phyloP scores from a whole-genome alignment of 2,888 invertebrate species.

The Hemicrepidius hirtus region DNA sequence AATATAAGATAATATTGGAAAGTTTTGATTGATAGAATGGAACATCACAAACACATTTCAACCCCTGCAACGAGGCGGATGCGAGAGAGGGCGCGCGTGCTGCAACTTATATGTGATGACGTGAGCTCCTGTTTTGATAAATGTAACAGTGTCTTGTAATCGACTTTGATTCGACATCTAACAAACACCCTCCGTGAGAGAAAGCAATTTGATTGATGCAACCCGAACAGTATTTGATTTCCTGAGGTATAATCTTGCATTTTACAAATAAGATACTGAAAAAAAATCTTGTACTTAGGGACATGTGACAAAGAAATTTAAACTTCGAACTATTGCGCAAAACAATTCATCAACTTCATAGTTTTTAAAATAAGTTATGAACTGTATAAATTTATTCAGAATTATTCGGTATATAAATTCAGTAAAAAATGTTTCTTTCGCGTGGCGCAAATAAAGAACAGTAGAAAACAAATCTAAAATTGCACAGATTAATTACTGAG shows the following conservation, averaged over 20 bases:
- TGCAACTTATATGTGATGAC: slow-evolving; percentile 63
- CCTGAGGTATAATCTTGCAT: slow-evolving; percentile 31
- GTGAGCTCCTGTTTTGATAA: slow-evolving; percentile 66
- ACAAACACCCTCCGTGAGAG: slow-evolving; percentile 61
- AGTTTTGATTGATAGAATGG: slow-evolving; percentile 60
- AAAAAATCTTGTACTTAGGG: no score
- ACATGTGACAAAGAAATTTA: no score
- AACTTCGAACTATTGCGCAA: no score
- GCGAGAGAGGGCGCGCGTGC: slow-evolving; percentile 39
- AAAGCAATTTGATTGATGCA: slow-evolving; percentile 54
- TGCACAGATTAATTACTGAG: no score
- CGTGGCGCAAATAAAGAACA: no score
- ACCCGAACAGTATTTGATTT: slow-evolving; percentile 46
- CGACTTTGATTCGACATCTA: slow-evolving; percentile 69
- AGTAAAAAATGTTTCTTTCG: no score
- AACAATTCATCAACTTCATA: no score
- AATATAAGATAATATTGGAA: slow-evolving; percentile 53
- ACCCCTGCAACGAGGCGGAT: slow-evolving; percentile 51
- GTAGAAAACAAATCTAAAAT: no score
- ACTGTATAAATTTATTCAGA: no score
- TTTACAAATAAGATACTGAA: neutral
- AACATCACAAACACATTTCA: slow-evolving; percentile 58
- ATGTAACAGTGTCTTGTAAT: slow-evolving; percentile 66
- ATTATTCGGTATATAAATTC: no score
- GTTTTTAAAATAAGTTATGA: no score